Evolutionary conservation across 2,888 invertebrate genomes (phyloP).

Genomic region (Tetranychus truncatus): DNA sequence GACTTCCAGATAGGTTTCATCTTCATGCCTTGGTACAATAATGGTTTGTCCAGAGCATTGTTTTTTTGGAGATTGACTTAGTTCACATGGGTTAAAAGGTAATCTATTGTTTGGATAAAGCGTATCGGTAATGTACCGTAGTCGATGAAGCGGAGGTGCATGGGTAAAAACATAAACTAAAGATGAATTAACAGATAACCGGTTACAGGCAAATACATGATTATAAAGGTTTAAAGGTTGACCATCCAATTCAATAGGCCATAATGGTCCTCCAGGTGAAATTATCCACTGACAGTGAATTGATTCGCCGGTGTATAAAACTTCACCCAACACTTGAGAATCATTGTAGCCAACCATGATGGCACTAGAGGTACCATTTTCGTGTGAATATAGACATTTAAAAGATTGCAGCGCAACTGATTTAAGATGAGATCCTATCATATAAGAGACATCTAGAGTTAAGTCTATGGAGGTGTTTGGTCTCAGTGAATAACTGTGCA

Average conservation of each 20-base stretch:
- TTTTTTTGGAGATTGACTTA: neutral
- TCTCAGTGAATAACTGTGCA: neutral
- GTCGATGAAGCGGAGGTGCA: neutral
- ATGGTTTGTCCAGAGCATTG: neutral
- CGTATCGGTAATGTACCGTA: neutral
- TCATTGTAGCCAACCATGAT: neutral
- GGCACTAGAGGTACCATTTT: neutral
- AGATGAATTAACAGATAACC: neutral
- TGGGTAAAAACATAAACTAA: neutral
- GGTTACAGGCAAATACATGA: neutral
- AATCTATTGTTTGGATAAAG: neutral
- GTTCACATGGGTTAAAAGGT: neutral
- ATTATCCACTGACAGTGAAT: neutral
- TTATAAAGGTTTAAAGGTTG: slow-evolving; percentile 1
- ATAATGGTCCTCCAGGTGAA: neutral
- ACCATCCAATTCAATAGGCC: neutral
- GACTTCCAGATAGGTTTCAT: neutral
- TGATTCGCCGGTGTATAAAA: neutral
- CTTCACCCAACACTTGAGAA: neutral
- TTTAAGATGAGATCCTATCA: neutral
- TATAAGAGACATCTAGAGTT: neutral
- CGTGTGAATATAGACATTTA: neutral
- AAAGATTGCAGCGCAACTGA: neutral
- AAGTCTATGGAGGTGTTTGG: neutral
- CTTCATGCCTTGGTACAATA: neutral